phyloP scores from a whole-genome alignment of 2,888 invertebrate species.

The Mythimna impura region DNA sequence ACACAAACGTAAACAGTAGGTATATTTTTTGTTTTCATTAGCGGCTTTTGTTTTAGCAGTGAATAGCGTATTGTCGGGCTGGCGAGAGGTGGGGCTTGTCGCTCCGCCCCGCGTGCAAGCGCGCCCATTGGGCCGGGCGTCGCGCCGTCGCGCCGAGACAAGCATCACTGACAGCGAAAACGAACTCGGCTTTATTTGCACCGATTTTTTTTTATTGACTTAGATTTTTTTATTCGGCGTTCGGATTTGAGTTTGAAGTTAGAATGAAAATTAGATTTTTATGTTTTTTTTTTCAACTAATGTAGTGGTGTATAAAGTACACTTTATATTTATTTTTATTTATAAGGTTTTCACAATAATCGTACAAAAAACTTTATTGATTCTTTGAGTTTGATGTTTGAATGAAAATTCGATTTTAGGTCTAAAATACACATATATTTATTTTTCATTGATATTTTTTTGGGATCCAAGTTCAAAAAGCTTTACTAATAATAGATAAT shows the following conservation, averaged over 20 bases:
- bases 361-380: too few species aligned
- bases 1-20: slow-evolving; percentile 57
- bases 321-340: too few species aligned
- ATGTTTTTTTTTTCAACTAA: neutral
- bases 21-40: slow-evolving; percentile 61
- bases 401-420: neutral
- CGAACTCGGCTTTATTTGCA: slow-evolving; percentile 54
- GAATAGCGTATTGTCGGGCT: slow-evolving; percentile 60
- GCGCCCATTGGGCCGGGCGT: slow-evolving; percentile 83
- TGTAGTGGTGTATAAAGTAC: too few species aligned
- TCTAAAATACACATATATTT: too few species aligned
- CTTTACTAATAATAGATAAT: too few species aligned
- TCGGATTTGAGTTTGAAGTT: slow-evolving; percentile 1
- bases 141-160: slow-evolving; percentile 49
- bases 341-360: too few species aligned
- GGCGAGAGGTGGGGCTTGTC: slow-evolving; percentile 76
- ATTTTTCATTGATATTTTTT: too few species aligned
- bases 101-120: slow-evolving; percentile 82
- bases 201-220: slow-evolving; percentile 33
- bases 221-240: neutral
- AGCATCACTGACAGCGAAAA: slow-evolving; percentile 56
- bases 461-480: too few species aligned
- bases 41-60: slow-evolving; percentile 64
- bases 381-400: slow-evolving; percentile 3
- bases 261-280: neutral